phyloP scores from a whole-genome alignment of 2,797 vertebrate species.

The Ctenopoma kingsleyae region DNA sequence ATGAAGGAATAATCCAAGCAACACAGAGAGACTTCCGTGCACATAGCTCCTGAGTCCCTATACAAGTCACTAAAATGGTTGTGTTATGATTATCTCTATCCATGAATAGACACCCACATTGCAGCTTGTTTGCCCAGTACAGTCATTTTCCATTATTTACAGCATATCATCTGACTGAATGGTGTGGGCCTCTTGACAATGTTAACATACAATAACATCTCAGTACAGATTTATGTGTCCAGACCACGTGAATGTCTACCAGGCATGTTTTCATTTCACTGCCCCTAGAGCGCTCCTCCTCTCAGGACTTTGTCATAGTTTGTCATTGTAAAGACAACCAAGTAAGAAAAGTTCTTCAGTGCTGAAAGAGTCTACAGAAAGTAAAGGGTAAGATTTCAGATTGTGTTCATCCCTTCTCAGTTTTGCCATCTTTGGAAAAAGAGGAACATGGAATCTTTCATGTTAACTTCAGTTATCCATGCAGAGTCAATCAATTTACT shows the following conservation, averaged over 20 bases:
- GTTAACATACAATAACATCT: slow-evolving; percentile 5
- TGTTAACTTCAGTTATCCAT: too few relatives aligned
- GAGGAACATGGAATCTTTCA: too few relatives aligned
- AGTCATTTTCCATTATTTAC: slow-evolving; percentile 16
- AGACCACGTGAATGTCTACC: slow-evolving; percentile 4
- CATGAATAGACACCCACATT: slow-evolving; percentile 9
- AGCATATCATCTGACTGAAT: slow-evolving; percentile 44
- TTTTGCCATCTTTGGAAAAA: not conserved
- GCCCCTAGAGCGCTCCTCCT: not conserved
- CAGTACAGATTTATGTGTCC: not conserved
- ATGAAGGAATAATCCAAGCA: not conserved
- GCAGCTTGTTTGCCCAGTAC: not conserved
- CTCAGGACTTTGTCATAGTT: not conserved
- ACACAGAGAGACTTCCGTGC: not conserved
- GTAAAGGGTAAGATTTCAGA: too few relatives aligned
- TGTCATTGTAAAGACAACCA: not conserved
- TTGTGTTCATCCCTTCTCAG: not conserved
- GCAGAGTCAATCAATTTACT: too few relatives aligned
- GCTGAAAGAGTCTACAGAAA: not conserved
- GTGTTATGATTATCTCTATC: slow-evolving; percentile 18
- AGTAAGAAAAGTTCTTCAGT: not conserved
- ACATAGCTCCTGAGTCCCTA: too few relatives aligned
- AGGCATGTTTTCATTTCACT: not conserved
- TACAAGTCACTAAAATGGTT: not conserved
- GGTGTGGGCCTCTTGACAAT: slow-evolving; percentile 6